A percentile compares a stretch with the other conserved stretches of the same genome.
phyloP scores from a whole-genome alignment of 35 echinoderm and acorn worm species.

The Lytechinus pictus region DNA sequence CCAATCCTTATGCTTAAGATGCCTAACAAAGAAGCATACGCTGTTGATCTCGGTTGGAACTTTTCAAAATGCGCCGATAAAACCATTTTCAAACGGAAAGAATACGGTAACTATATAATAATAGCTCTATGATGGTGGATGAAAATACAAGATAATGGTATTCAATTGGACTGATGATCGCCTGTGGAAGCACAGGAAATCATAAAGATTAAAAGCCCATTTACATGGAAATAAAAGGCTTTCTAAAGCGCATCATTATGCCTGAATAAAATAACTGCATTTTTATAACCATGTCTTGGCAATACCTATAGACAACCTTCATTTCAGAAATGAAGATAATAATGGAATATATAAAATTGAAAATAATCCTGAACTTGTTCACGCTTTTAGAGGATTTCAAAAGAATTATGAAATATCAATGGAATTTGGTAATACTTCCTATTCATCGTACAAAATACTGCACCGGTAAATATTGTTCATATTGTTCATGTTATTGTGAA shows the following conservation, averaged over 20 bases:
- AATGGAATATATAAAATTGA: neutral
- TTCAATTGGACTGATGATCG: neutral
- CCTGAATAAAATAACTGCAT: neutral
- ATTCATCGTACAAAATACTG: no score
- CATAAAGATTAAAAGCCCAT: neutral
- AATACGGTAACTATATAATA: neutral
- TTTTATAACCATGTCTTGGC: neutral
- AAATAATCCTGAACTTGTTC: neutral
- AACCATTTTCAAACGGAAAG: neutral
- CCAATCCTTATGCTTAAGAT: neutral
- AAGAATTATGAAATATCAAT: no score
- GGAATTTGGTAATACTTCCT: no score
- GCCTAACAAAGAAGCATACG: neutral
- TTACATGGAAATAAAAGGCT: neutral
- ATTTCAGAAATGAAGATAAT: neutral
- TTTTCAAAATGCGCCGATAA: neutral
- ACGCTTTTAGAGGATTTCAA: neutral
- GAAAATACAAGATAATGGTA: neutral
- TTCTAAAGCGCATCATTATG: neutral
- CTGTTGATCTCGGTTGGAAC: neutral
- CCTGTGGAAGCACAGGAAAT: neutral
- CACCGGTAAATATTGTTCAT: no score
- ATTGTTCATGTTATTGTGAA: no score
- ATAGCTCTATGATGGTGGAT: neutral
- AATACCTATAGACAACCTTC: neutral